phyloP scores from a whole-genome alignment of 2,113 vertebrate species.

The Rhinogobius similis region DNA sequence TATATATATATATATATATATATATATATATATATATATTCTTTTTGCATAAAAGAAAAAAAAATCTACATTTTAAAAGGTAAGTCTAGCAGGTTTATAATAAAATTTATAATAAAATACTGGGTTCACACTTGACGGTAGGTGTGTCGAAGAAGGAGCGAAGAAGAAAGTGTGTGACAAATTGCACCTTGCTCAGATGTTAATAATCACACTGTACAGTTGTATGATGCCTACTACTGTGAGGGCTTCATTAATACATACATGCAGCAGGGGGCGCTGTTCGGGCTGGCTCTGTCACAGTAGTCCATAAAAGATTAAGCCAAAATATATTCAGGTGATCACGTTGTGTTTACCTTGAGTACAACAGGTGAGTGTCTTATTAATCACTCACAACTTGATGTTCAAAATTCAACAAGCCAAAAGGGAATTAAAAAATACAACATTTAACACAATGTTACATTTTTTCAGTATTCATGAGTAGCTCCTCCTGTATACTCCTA shows the following conservation, averaged over 20 bases:
- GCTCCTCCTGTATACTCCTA: background rate
- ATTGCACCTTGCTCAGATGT: slow-evolving; percentile 6
- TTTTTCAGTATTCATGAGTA: background rate
- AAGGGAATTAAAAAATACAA: background rate
- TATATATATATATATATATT: too few species aligned
- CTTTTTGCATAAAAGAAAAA: too few species aligned
- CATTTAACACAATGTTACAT: background rate
- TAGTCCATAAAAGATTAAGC: background rate
- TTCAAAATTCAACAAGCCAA: background rate
- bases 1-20: too few species aligned
- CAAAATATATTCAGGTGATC: background rate
- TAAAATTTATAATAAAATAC: background rate
- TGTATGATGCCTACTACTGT: background rate
- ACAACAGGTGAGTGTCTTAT: background rate
- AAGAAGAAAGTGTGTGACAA: slow-evolving; percentile 12
- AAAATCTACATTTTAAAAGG: background rate
- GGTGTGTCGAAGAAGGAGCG: background rate
- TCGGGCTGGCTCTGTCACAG: background rate
- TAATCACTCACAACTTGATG: background rate
- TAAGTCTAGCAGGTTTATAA: background rate
- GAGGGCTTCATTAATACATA: background rate
- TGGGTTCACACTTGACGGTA: background rate
- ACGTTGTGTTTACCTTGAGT: background rate
- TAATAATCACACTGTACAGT: slow-evolving; percentile 2
- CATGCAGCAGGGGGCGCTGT: background rate